A percentile compares a stretch with the other conserved stretches of the same genome.
phyloP scores from a whole-genome alignment of 2,888 invertebrate genomes.

The Lysandra bellargus region DNA sequence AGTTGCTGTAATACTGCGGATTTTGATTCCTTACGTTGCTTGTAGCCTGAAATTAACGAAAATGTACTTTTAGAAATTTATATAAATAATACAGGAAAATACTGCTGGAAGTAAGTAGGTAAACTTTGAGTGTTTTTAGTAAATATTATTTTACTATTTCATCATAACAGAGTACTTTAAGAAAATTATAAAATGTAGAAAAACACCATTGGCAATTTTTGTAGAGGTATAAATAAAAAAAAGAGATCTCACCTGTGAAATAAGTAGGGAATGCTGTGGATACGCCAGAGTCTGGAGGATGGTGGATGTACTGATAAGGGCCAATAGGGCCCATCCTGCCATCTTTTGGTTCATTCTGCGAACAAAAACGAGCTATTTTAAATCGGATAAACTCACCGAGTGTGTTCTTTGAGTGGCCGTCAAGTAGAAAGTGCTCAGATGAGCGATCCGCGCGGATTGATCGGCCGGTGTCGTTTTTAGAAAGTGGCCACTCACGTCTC shows the following conservation, averaged over 20 bases:
- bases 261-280: slow-evolving; percentile 76
- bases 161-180: too few species aligned
- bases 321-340: slow-evolving; percentile 85
- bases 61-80: slow-evolving; percentile 33
- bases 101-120: not conserved
- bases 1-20: slow-evolving; percentile 74
- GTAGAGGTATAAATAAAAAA: too few species aligned
- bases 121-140: too few species aligned
- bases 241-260: slow-evolving; percentile 62
- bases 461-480: slow-evolving; percentile 67
- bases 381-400: slow-evolving; percentile 2
- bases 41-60: slow-evolving; percentile 60
- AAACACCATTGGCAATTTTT: too few species aligned
- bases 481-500: slow-evolving; percentile 65
- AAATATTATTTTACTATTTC: too few species aligned
- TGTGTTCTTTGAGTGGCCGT: slow-evolving; percentile 58
- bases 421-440: slow-evolving; percentile 78
- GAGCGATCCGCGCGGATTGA: slow-evolving; percentile 75
- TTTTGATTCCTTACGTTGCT: slow-evolving; percentile 73
- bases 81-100: too few species aligned
- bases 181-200: too few species aligned
- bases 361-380: slow-evolving; percentile 35
- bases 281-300: slow-evolving; percentile 85
- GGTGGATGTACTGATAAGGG: slow-evolving; percentile 84
- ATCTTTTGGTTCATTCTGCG: slow-evolving; percentile 83